These are phyloP conservation scores for Nesogale talazaci DNA, from an alignment of 2,113 vertebrate species.

Conservation along the genomic window DNA sequence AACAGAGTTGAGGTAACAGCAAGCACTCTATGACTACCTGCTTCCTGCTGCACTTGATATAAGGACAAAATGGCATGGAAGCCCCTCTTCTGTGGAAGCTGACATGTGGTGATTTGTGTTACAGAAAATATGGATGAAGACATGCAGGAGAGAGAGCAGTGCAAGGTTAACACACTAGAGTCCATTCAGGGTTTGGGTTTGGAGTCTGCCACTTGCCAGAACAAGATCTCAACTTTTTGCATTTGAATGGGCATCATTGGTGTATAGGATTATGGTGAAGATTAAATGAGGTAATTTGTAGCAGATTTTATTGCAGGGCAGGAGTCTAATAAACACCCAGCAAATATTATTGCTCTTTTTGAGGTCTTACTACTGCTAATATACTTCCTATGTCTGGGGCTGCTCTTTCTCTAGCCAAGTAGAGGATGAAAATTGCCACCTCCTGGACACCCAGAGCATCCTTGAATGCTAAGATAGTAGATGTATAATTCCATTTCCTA, in stretches of 20 bases:
- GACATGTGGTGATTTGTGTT: background rate
- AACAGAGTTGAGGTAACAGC: background rate
- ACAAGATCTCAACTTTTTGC: conserved; percentile 10
- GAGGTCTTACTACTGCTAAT: background rate
- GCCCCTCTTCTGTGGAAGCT: background rate
- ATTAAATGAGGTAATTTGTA: background rate
- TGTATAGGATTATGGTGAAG: background rate
- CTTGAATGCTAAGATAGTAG: background rate
- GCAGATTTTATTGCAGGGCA: background rate
- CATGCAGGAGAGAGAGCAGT: background rate
- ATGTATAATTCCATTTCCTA: background rate
- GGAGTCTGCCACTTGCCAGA: background rate
- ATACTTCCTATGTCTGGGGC: background rate
- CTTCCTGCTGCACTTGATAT: background rate
- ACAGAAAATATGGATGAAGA: background rate
- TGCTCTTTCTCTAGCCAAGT: background rate
- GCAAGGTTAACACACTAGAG: background rate
- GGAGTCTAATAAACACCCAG: conserved; percentile 20
- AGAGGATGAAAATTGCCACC: background rate
- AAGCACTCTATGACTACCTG: background rate
- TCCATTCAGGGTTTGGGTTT: background rate
- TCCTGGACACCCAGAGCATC: background rate
- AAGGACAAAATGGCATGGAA: background rate
- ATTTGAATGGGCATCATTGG: background rate
- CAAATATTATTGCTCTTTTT: background rate